Base-by-base conservation (phyloP, 2,113 vertebrate genomes). In the Notarius lentiginosus region DNA sequence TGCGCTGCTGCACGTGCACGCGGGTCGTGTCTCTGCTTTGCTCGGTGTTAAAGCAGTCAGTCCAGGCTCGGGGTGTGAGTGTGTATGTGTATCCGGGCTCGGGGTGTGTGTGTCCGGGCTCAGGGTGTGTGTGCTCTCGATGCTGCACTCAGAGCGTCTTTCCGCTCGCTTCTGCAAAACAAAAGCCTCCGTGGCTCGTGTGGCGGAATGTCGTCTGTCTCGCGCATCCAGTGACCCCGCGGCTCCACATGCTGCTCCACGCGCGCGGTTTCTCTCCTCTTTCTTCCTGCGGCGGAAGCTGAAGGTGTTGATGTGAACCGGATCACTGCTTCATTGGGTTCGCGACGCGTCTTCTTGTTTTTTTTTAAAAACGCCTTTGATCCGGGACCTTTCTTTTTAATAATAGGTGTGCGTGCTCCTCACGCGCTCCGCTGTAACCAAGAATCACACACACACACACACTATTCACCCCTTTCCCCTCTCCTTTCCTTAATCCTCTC, bases 111-210 rank as follows among this genome's bases (percentile, higher is more conserved):
- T 4, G 30, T 34, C 34, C 2, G 34, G 34, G 34, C 34, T 34
- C 2, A 47, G 12, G 72, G 49, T 55, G 49, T 53, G 12, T 9
- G 55, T 60, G 7, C 9, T 58, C 55, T 11, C 15, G 34, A 1
- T 34, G 55, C 1, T 5, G 30, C 79, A 24, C 56, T 41, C 47
- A 12, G 8, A 79, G 47, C 11, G 24, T 47, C 15, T 30, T 79
- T 41, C n/a, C n/a, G 18, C 14, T 72, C 80, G 82, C 79, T 82
- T 75, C 61, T 63, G 55, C 82, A 88, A 47, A 88, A 85, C 82
- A 83, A 68, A 83, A 83, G 82, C 63, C 58, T 65, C 60, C 47
- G 82, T 53, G 22, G 63, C 2, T 68, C 47, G 20, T 83, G 82
- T 83, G 61, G 63, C 63, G 82, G 82, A 83, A 83, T 83, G 82